phyloP scores from a whole-genome alignment of 1,140 invertebrate species.

The Drosophila pruinosa region DNA sequence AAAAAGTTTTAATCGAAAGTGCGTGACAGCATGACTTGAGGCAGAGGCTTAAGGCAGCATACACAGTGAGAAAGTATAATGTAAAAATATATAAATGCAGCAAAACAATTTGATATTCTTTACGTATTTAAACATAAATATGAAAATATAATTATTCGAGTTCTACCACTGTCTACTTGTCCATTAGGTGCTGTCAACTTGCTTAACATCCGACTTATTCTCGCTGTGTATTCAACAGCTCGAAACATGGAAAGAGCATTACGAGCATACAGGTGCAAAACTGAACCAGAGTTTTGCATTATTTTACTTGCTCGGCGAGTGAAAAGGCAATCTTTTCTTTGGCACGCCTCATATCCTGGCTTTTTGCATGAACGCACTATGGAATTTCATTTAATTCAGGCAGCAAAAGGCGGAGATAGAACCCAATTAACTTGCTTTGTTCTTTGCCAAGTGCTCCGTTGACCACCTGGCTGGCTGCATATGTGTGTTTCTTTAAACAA shows the following conservation, averaged over 20 bases:
- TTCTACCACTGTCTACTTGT: not conserved
- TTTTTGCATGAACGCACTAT: not conserved
- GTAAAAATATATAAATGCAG: not conserved
- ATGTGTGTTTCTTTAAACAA: not conserved
- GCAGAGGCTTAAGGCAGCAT: not conserved
- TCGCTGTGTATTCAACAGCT: not conserved
- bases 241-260: not conserved
- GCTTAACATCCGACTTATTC: not conserved
- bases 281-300: conserved; percentile 3
- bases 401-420: not conserved
- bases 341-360: not conserved
- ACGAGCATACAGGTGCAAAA: not conserved
- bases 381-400: conserved; percentile 19
- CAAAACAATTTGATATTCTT: no score
- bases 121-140: no score
- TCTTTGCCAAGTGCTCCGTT: not conserved
- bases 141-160: no score
- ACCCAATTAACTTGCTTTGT: conserved; percentile 24
- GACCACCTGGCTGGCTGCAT: not conserved
- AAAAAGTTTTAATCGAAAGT: conserved; percentile 71
- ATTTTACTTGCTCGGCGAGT: not conserved
- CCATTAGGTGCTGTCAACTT: not conserved
- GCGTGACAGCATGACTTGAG: conserved; percentile 44
- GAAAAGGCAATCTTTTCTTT: not conserved
- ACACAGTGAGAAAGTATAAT: not conserved